Conservation (phyloP, 2,113 vertebrate genomes). For the Actinemys pallida region DNA sequence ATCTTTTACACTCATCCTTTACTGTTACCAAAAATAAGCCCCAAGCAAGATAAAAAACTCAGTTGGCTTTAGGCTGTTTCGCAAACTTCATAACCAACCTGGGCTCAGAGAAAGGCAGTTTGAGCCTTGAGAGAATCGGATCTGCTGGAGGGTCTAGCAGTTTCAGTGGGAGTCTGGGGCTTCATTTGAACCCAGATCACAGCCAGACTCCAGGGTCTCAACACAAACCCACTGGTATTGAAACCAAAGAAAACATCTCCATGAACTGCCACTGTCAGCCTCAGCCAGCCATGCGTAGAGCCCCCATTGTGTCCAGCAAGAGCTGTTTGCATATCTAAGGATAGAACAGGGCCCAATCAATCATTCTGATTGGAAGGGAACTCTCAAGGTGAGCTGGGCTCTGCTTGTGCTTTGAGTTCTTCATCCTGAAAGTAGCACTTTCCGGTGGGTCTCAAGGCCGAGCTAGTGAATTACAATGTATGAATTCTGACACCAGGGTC, state of each 20-base stretch:
- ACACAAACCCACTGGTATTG: not conserved
- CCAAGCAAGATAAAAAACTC: not conserved
- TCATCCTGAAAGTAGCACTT: not conserved
- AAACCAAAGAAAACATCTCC: not conserved
- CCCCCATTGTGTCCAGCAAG: fast-evolving
- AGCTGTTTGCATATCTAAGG: fast-evolving
- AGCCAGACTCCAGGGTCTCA: not conserved
- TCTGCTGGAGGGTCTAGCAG: not conserved
- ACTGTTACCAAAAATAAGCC: not conserved
- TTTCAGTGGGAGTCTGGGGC: not conserved
- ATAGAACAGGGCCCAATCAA: fast-evolving
- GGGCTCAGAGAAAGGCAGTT: not conserved
- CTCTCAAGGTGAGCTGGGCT: not conserved
- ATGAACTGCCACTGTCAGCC: not conserved
- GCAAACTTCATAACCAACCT: not conserved
- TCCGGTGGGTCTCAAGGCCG: not conserved
- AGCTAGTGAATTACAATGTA: not conserved
- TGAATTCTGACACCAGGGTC: not conserved
- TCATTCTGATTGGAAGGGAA: not conserved
- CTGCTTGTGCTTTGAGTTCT: not conserved
- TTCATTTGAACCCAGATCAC: not conserved
- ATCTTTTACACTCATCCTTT: not conserved
- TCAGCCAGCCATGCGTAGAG: not conserved
- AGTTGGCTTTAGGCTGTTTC: not conserved
- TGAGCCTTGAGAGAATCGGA: not conserved